Evolutionary conservation across 2,797 vertebrate genomes (phyloP).

Genomic region (Cryptoblepharus egeriae): DNA sequence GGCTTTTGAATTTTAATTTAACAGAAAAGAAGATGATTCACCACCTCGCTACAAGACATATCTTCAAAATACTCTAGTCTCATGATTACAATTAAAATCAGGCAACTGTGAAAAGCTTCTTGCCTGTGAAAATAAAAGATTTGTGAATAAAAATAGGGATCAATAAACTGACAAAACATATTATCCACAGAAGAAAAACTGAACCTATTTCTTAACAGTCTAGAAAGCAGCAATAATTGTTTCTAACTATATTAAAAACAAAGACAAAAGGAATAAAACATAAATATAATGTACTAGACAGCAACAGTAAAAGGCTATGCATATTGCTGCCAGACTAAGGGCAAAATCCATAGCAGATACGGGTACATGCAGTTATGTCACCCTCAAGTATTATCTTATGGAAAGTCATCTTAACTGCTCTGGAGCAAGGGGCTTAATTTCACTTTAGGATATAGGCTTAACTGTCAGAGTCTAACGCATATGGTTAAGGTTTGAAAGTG

Average conservation of each 20-base stretch:
- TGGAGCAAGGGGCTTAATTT: too few species aligned
- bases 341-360: too few species aligned
- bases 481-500: background rate
- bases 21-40: background rate
- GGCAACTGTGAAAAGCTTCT: constrained; percentile 47
- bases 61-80: background rate
- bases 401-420: too few species aligned
- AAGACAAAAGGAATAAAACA: constrained; percentile 53
- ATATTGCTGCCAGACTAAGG: constrained; percentile 8
- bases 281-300: constrained; percentile 45
- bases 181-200: constrained; percentile 24
- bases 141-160: constrained; percentile 56
- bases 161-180: constrained; percentile 48
- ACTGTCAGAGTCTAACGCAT: background rate
- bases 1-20: background rate
- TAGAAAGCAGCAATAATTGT: constrained; percentile 22
- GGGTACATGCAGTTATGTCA: too few species aligned
- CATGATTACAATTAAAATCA: constrained; percentile 49
- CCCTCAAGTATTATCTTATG: too few species aligned
- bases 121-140: constrained; percentile 60
- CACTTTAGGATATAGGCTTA: too few species aligned
- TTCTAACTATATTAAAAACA: constrained; percentile 33
- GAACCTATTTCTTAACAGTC: background rate
- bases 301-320: constrained; percentile 7
- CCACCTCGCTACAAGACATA: constrained; percentile 9